Percentiles rank a stretch among this genome's conserved stretches.
These are phyloP conservation scores for Chlorocebus sabaeus DNA, from an alignment of 2,113 vertebrate species.

Conservation along the genomic window DNA sequence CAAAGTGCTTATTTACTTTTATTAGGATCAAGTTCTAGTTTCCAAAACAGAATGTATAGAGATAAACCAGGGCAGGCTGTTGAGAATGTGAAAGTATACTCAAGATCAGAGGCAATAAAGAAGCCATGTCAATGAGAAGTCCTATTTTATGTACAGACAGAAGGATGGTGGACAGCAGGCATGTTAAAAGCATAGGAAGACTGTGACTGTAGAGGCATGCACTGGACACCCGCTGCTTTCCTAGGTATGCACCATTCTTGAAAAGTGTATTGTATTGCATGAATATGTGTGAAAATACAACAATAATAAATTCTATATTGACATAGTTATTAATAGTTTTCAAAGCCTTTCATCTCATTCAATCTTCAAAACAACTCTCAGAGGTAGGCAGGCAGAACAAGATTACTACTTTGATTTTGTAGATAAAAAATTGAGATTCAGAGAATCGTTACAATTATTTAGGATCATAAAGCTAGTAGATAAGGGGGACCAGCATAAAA, in stretches of 20 bases:
- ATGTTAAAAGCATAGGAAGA: background rate
- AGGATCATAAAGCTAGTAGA: background rate
- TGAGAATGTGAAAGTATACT: background rate
- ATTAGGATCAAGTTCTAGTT: background rate
- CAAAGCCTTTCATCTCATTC: constrained; percentile 1
- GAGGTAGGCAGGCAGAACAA: background rate
- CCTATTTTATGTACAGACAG: background rate
- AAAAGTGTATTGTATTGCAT: background rate
- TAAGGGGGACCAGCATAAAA: background rate
- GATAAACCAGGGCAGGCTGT: background rate
- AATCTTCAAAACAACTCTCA: background rate
- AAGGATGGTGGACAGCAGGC: background rate
- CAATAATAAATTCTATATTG: background rate
- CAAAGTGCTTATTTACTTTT: background rate
- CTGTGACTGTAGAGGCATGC: background rate
- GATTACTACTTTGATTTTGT: background rate
- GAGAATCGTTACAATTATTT: background rate
- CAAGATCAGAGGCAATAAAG: background rate
- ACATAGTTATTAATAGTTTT: background rate
- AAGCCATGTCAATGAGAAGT: background rate
- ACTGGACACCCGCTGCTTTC: background rate
- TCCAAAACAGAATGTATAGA: background rate
- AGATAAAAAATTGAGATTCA: background rate
- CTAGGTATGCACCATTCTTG: background rate
- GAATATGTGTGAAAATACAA: background rate